phyloP scores from a whole-genome alignment of 2,888 invertebrate genomes.

The Trichacis sp. region DNA sequence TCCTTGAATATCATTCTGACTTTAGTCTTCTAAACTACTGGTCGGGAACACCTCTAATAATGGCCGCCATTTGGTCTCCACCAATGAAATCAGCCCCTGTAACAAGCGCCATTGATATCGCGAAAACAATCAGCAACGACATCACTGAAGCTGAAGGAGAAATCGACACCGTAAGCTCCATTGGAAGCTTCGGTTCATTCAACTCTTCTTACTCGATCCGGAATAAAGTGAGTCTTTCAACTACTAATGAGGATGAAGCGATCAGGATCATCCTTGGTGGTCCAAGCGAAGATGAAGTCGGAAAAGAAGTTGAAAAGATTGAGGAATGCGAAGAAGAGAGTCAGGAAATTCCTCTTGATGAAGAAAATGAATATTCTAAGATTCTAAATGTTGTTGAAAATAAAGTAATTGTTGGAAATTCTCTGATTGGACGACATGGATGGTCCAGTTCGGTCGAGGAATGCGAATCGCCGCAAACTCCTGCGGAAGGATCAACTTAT shows the following conservation, averaged over 20 bases:
- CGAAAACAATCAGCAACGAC: conserved; percentile 72
- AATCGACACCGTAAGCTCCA: conserved; percentile 62
- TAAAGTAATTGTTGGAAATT: conserved; percentile 71
- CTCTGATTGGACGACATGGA: conserved; percentile 75
- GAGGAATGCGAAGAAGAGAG: conserved; percentile 24
- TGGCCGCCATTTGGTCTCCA: conserved; percentile 89
- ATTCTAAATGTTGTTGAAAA: conserved; percentile 8
- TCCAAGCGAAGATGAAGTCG: conserved; percentile 1
- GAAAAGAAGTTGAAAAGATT: neutral
- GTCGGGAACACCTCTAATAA: conserved; percentile 84
- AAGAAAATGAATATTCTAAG: neutral
- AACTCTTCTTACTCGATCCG: conserved; percentile 59
- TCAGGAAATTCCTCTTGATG: neutral
- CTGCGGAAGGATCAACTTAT: conserved; percentile 71
- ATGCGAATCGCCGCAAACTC: conserved; percentile 67
- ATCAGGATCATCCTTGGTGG: conserved; percentile 76
- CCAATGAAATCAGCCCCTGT: conserved; percentile 82
- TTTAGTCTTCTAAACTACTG: conserved; percentile 88
- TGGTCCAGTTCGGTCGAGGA: conserved; percentile 75
- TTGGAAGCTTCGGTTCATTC: conserved; percentile 64
- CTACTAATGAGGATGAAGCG: conserved; percentile 79
- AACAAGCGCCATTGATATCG: conserved; percentile 83
- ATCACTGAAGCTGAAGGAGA: conserved; percentile 52
- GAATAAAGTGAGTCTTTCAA: conserved; percentile 48
- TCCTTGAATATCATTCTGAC: too few relatives aligned